Evolutionary conservation across 2,113 vertebrate species (phyloP), one percentile per base, ranked within the genome.

Genomic region (Callorhinus ursinus): DNA sequence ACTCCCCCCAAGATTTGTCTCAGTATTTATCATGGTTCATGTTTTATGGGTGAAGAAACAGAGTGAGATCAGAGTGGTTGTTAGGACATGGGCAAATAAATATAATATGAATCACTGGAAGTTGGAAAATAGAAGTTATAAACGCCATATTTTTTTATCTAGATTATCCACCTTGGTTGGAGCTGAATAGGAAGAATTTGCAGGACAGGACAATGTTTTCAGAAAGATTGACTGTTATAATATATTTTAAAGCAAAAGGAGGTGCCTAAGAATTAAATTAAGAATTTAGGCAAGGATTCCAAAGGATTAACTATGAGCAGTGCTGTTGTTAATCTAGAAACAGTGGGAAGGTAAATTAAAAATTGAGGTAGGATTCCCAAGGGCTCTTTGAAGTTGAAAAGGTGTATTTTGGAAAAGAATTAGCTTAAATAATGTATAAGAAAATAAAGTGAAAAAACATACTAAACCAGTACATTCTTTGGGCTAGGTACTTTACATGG

Each of bases 391-490:
- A n/a, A 71, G 42, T 76, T 93, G 39, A 91, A 93, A 93, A 94
- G 9, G 81, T 18, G 1, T 36, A 46, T 81, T 69, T 81, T 88
- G 5, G 46, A 36, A 55, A 94, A 93, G 5, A 90, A 82, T 82
- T 90, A 76, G 28, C 21, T 91, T 94, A 81, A 88, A 71, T 83
- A 4, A 95, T n/a, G 86, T 84, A 90, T 46, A 61, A 96, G 31
- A 87, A 96, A 93, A 95, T 90, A 84, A 83, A 90, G 13, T 59
- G 36, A 83, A 95, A 21, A 95, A 97, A 72, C 11, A 93, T 3
- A 28, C 15, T 36, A 88, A 95, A 55, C 82, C 89, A 86, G 21
- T 72, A 55, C 13, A 24, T 89, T 96, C 13, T 85, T 89, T 55
- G 21, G 6, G 24, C 5, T 53, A 80, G 28, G 31, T 36, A 72